Percentiles rank a stretch among this genome's conserved stretches.
These are phyloP conservation scores for Caenorhabditis inopinata DNA, from an alignment of 1,140 invertebrate genomes.

Conservation along the genomic window DNA sequence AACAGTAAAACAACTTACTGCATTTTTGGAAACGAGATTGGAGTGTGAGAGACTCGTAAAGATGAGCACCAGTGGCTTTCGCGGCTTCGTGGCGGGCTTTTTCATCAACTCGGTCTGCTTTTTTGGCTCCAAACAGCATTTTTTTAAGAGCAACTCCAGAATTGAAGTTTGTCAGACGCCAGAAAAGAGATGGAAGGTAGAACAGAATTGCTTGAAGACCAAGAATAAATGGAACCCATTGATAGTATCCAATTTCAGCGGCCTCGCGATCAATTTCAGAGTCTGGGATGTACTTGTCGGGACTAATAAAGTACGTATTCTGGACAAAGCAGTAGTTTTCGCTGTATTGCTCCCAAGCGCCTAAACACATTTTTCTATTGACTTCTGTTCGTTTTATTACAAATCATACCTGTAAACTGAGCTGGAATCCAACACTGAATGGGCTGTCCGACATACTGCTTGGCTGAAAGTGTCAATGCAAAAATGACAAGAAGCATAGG, in stretches of 20 bases:
- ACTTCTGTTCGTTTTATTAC: too few relatives aligned
- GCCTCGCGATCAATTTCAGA: conserved; percentile 55
- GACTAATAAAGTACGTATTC: conserved; percentile 63
- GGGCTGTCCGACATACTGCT: conserved; percentile 65
- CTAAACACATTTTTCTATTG: conserved; percentile 32
- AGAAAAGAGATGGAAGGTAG: conserved; percentile 69
- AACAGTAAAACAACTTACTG: conserved; percentile 10
- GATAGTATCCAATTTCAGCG: conserved; percentile 67
- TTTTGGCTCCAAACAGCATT: background rate
- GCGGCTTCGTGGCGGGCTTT: background rate
- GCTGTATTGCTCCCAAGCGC: conserved; percentile 65
- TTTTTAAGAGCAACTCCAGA: conserved; percentile 52
- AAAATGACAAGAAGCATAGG: conserved; percentile 67
- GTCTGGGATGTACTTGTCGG: conserved; percentile 62
- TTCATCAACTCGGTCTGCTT: conserved; percentile 9
- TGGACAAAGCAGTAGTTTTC: conserved; percentile 67
- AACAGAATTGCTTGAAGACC: conserved; percentile 70
- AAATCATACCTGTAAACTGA: conserved; percentile 63
- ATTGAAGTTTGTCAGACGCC: conserved; percentile 67
- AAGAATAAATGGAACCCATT: conserved; percentile 69
- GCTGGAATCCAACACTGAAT: conserved; percentile 66
- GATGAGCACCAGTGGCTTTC: conserved; percentile 62
- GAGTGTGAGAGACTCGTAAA: conserved; percentile 57
- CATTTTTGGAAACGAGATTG: conserved; percentile 52
- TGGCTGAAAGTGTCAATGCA: conserved; percentile 62